Conservation (phyloP, 1,140 invertebrate genomes). For the Scaptomyza hsui region DNA sequence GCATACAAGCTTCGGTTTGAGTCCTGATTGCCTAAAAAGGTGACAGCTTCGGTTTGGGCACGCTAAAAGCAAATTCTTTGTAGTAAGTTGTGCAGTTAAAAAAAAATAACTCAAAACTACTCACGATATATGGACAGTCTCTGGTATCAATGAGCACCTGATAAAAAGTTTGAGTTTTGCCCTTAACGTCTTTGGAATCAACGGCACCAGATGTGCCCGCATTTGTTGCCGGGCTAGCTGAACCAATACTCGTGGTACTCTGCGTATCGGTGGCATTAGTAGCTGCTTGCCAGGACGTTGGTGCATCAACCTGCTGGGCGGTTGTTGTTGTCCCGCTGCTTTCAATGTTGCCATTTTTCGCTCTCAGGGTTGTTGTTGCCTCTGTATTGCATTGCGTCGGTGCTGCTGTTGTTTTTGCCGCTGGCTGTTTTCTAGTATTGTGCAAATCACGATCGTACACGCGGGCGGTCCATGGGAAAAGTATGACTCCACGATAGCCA, state of each 20-base stretch:
- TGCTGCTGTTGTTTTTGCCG: conserved; percentile 33
- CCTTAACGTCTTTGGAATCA: conserved; percentile 93
- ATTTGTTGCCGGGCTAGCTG: conserved; percentile 17
- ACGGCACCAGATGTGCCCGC: conserved; percentile 33
- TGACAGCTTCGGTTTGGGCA: conserved; percentile 98
- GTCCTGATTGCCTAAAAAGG: conserved; percentile 98
- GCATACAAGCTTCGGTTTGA: conserved; percentile 96
- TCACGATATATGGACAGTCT: conserved; percentile 97
- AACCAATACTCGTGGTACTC: conserved; percentile 38
- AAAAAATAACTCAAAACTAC: conserved; percentile 82
- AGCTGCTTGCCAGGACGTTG: conserved; percentile 28
- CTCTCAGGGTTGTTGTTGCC: conserved; percentile 60
- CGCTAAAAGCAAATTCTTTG: conserved; percentile 87
- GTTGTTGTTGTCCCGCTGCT: background rate
- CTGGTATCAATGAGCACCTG: conserved; percentile 98
- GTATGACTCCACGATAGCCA: conserved; percentile 96
- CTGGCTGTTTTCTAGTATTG: conserved; percentile 78
- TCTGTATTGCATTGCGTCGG: conserved; percentile 76
- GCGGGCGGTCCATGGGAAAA: conserved; percentile 97
- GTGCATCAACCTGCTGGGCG: conserved; percentile 12
- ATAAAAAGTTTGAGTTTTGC: conserved; percentile 96
- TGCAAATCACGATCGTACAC: conserved; percentile 96
- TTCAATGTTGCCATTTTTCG: conserved; percentile 69
- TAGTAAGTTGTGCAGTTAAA: background rate
- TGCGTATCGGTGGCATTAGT: conserved; percentile 5